Percentiles rank a stretch among this genome's conserved stretches.
Evolutionary conservation across 1,140 invertebrate species (phyloP).

Genomic region (Scaptomyza graminum): DNA sequence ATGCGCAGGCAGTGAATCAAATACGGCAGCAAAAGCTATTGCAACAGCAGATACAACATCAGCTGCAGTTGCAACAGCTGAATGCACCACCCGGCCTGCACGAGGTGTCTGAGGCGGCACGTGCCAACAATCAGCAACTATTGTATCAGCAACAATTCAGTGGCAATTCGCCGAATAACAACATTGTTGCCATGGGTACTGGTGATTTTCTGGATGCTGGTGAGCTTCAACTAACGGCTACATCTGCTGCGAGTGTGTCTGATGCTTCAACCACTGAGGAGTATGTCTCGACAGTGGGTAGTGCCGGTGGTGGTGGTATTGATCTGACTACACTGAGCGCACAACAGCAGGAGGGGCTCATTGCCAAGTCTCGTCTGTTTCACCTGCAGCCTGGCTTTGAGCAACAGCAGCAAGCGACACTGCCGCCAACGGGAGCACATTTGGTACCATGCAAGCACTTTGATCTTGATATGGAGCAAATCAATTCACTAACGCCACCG

Average conservation of each 20-base stretch:
- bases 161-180: conserved; percentile 48
- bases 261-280: conserved; percentile 68
- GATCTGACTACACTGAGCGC: conserved; percentile 78
- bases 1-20: conserved; percentile 59
- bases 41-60: conserved; percentile 84
- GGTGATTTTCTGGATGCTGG: conserved; percentile 68
- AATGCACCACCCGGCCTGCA: conserved; percentile 84
- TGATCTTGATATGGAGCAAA: conserved; percentile 78
- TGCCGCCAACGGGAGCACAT: conserved; percentile 47
- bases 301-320: conserved; percentile 52
- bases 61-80: conserved; percentile 78
- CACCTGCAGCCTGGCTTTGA: conserved; percentile 82
- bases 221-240: conserved; percentile 58
- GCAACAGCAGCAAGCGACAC: conserved; percentile 64
- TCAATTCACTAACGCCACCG: conserved; percentile 73
- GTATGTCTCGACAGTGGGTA: conserved; percentile 56
- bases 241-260: conserved; percentile 44
- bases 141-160: conserved; percentile 79
- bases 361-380: conserved; percentile 80
- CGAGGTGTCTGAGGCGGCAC: conserved; percentile 85
- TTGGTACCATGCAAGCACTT: conserved; percentile 72
- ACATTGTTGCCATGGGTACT: conserved; percentile 65
- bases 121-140: conserved; percentile 83
- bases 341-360: conserved; percentile 80
- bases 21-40: conserved; percentile 79